Percentiles rank a stretch among this genome's conserved stretches.
phyloP scores from a whole-genome alignment of 2,888 invertebrate genomes.

The Oligia strigilis region DNA sequence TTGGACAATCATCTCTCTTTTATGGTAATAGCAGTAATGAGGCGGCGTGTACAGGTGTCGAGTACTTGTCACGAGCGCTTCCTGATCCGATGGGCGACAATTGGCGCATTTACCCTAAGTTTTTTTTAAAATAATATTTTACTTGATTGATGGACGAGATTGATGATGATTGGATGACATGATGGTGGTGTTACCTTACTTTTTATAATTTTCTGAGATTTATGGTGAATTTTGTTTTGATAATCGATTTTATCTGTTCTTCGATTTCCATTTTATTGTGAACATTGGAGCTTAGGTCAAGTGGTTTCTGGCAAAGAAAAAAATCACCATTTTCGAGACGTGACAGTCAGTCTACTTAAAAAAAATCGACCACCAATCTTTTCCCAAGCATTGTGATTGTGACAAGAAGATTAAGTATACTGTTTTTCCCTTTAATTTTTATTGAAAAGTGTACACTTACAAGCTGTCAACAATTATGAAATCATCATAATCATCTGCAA shows the following conservation, averaged over 20 bases:
- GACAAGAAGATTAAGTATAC: no score
- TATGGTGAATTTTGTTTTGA: neutral
- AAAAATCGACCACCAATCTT: neutral
- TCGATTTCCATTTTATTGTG: neutral
- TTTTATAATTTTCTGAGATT: slow-evolving; percentile 14
- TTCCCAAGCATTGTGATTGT: no score
- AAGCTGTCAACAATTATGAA: neutral
- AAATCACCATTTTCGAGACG: neutral
- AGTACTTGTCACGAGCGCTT: slow-evolving; percentile 55
- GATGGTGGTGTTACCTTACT: slow-evolving; percentile 16
- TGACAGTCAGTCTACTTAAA: neutral
- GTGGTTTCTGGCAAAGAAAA: neutral
- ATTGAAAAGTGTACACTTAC: neutral
- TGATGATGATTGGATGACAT: neutral
- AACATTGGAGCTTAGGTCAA: neutral
- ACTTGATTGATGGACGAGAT: slow-evolving; percentile 33
- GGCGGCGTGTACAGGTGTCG: slow-evolving; percentile 61
- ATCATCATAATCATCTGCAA: neutral
- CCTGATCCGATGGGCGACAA: slow-evolving; percentile 62
- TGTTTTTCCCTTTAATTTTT: neutral
- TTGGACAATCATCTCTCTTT: slow-evolving; percentile 65
- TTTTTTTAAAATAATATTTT: slow-evolving; percentile 26
- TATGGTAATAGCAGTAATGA: slow-evolving; percentile 68
- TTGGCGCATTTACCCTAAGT: slow-evolving; percentile 49
- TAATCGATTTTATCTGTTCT: neutral